Evolutionary conservation across 2,797 vertebrate species (phyloP).

Genomic region (Notolabrus celidotus): DNA sequence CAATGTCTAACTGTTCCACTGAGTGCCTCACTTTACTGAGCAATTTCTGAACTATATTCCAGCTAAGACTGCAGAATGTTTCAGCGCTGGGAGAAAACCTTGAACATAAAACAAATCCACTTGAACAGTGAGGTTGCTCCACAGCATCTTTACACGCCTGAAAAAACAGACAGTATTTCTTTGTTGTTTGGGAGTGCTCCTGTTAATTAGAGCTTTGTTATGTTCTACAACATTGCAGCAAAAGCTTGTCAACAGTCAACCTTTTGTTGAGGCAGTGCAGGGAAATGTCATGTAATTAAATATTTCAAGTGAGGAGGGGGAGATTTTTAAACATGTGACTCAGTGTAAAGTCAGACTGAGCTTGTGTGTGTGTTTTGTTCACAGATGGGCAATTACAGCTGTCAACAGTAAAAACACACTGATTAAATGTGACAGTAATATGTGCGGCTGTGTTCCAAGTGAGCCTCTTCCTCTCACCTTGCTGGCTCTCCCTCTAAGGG

Average conservation of each 20-base stretch:
- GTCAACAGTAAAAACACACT: conserved; percentile 43
- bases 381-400: conserved; percentile 55
- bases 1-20: background rate
- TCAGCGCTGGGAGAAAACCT: background rate
- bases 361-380: background rate
- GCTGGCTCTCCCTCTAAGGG: conserved; percentile 17
- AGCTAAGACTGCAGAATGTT: conserved; percentile 1
- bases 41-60: background rate
- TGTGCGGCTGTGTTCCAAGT: conserved; percentile 26
- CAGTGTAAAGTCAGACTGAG: conserved; percentile 4
- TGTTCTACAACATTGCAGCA: conserved; percentile 34
- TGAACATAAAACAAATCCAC: conserved; percentile 9
- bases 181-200: conserved; percentile 50
- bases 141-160: background rate
- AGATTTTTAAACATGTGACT: conserved; percentile 27
- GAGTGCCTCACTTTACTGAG: background rate
- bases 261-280: conserved; percentile 45
- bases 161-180: conserved; percentile 28
- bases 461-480: conserved; percentile 14
- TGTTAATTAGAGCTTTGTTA: conserved; percentile 72
- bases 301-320: conserved; percentile 39
- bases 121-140: conserved; percentile 21
- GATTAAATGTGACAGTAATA: conserved; percentile 39
- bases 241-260: conserved; percentile 51
- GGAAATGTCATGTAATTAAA: conserved; percentile 65